Evolutionary conservation across 2,888 invertebrate species (phyloP), one percentile per base, ranked within the genome.

Genomic region (Microctonus aethiopoides): DNA sequence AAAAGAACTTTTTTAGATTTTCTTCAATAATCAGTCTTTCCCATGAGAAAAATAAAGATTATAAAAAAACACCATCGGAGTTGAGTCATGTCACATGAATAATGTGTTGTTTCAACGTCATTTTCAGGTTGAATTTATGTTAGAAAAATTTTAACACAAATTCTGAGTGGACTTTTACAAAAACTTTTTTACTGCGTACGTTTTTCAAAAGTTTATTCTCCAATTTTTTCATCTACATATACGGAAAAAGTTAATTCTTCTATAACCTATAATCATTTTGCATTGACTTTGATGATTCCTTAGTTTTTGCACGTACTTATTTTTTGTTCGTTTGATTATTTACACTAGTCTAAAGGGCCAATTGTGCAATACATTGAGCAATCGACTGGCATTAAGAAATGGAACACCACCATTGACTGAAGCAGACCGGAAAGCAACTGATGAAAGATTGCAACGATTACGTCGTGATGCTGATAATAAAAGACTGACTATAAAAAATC

Each of bases 401-500:
- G 85, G 80, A 77, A 24, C 78, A 78, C 84, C 83, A 64, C 85
- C 85, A 61, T 82, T 88, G 70, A 89, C 88, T 26, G 90, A 90
- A 73, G 87, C 88, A 63, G 91, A 91, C 78, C 88, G 88, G 75
- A 89, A 89, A 76, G 89, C 88, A 46, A 89, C 90, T 0, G 90
- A 91, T 77, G 91, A 91, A 73, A 89, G 92, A 72, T 86, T 93
- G 74, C 86, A 88, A 72, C 89, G 90, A 71, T 84, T 91, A 66
- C 87, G 87, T 73, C 87, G 90, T 24, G 95, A 95, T 81, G 91
- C 94, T 69, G 95, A 96, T 74, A 91, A 92, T 75, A 93, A 95
- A 81, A 89, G 92, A 77, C 89, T 91, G 75, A 92, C 93, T 73
- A 95, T 96, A 80, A 94, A 94, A 83, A 94, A 95, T 80, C 89